Evolutionary conservation across 2,797 vertebrate genomes (phyloP), one percentile per base, ranked within the genome.

Genomic region (Saxicola maurus): DNA sequence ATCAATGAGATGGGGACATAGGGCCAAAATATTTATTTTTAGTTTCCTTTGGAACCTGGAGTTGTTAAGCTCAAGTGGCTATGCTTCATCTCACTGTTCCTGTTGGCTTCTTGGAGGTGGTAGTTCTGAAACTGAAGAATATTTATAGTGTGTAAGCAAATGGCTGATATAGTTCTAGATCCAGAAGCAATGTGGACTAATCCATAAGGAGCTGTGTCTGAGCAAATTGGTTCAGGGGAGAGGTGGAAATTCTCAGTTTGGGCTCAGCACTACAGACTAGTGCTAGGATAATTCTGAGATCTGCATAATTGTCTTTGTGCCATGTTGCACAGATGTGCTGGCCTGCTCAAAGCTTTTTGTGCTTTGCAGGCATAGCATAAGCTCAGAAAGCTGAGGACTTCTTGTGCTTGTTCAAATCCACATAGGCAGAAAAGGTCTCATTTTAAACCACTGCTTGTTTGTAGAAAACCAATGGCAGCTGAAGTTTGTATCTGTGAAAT

Each of bases 301-400:
- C 79, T 92, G 82, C 62, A 11, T 92, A 75, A 86, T 53, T 91
- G 72, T 85, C 49, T 71, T 87, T 71, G 65, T 92, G 66, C 76
- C 37, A 49, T 38, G 55, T 85, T 80, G 51, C 76, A 83, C 62
- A 72, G 86, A 73, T 82, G 53, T 71, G 51, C 65, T 85, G 61
- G 57, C 55, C 51, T 89, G 53, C 61, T 87, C 46, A 45, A 62
- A 89, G 68, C 37, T 72, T 85, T 83, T 85, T 87, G 68, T 3
- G 3, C 57, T 73, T 91, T 87, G 61, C 65, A 91, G 49, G 28
- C 38, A 35, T 48, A 65, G 31, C 14, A 11, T 78, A 48, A 86
- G 45, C 56, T 90, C 33, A 59, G 56, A 90, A 88, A 82, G 64
- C 71, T 64, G 71, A 82, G 42, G 38, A 25, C 25, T 77, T 82